Conservation (phyloP, 2,888 invertebrate genomes). For the Tinea semifulvella region DNA sequence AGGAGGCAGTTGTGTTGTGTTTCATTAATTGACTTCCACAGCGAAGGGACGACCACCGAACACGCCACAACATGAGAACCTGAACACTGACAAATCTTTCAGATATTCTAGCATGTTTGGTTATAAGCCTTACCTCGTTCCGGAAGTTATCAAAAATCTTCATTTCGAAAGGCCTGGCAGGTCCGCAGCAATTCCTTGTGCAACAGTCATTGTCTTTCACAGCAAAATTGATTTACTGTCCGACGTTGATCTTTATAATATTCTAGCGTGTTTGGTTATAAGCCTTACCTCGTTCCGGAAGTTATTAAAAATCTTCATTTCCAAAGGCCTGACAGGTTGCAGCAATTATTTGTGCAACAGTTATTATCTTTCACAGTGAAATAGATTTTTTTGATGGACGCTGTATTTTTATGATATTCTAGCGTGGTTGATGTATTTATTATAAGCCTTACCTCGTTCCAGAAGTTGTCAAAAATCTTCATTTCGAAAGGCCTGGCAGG, state of each 20-base stretch:
- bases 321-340: conserved; percentile 86
- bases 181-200: conserved; percentile 85
- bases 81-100: too few species aligned
- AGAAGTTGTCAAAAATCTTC: conserved; percentile 83
- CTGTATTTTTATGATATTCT: too few species aligned
- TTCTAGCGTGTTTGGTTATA: too few species aligned
- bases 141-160: conserved; percentile 83
- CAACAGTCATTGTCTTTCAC: conserved; percentile 87
- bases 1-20: too few species aligned
- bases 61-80: too few species aligned
- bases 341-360: conserved; percentile 84
- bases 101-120: too few species aligned
- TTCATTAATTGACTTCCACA: too few species aligned
- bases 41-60: too few species aligned
- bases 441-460: conserved; percentile 76
- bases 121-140: conserved; percentile 76
- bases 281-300: conserved; percentile 76
- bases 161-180: conserved; percentile 85
- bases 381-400: too few species aligned
- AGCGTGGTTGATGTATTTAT: too few species aligned
- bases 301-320: conserved; percentile 87
- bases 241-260: conserved; percentile 78
- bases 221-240: conserved; percentile 83
- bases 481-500: conserved; percentile 85
- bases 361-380: conserved; percentile 86